Conservation (phyloP, 2,888 invertebrate genomes). For the Eledone cirrhosa region DNA sequence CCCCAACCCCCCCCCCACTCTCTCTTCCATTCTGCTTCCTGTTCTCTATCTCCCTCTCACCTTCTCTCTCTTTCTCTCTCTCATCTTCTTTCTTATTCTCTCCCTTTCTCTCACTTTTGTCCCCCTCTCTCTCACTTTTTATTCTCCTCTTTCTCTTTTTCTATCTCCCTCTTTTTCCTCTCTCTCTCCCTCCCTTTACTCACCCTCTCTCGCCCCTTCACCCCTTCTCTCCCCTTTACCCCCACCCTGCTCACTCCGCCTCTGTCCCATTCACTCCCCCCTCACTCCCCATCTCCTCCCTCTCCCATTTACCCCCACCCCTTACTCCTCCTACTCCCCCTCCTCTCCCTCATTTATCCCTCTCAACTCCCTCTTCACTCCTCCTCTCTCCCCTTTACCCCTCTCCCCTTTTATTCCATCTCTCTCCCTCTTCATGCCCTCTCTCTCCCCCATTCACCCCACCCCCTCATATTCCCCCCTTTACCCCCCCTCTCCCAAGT, state of each 20-base stretch:
- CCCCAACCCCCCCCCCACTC: neutral
- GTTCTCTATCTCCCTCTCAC: slow-evolving; percentile 22
- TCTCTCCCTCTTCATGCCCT: no score
- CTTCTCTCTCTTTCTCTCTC: neutral
- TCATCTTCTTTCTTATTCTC: neutral
- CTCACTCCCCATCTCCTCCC: slow-evolving; percentile 32
- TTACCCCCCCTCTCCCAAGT: no score
- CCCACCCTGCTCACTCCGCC: no score
- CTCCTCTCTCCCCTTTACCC: neutral
- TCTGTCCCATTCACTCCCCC: slow-evolving; percentile 28
- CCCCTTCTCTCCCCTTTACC: neutral
- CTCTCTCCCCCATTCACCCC: neutral
- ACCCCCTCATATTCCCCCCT: no score
- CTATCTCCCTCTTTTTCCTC: neutral
- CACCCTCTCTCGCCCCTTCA: neutral
- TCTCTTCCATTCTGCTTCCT: neutral
- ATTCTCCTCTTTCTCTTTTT: neutral
- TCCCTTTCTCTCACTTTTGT: neutral
- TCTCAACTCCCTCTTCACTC: neutral
- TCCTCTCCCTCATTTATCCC: no score
- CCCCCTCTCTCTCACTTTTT: slow-evolving; percentile 28
- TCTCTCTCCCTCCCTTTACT: neutral
- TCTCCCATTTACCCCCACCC: neutral
- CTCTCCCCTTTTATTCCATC: no score
- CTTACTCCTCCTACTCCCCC: neutral